Base-by-base conservation (phyloP, 2,888 invertebrate genomes). In the Euzophera pinguis region DNA sequence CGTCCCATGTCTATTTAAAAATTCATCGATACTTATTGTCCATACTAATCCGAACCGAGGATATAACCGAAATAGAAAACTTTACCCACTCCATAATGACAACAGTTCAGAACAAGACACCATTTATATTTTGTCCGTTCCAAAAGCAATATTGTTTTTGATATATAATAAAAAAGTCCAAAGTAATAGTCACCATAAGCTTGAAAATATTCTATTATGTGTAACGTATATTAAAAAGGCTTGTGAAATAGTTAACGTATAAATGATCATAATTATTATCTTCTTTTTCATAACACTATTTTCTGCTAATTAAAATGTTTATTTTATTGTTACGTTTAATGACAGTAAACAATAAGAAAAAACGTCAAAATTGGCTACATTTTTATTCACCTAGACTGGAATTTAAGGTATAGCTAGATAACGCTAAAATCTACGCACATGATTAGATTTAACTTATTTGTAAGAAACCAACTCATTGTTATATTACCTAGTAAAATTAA, bases 1-100 rank as follows among this genome's bases (percentile, higher is more conserved):
- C 87, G 88, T 88, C 87, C 88, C 81, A 73, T 74, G 79, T 78
- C 79, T 82, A 79, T 83, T 88, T 79, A 87, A 87, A 86, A 81
- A 87, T 85, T 86, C 81, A 89, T 84, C 73, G 72, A 71, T 82
- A 73, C 67, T 67, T 62, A 64, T 69, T 81, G 79, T 82, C 81
- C 81, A 77, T 71, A 72, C 73, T 67, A 70, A 73, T 76, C 74
- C 80, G 79, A 73, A 77, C 81, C 79, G 73, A 71, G 54, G 16
- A 39, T 32, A 55, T 64, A 60, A 69, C 73, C 62, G 53, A 72
- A 75, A 73, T 71, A 71, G 61, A 61, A 57, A 58, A 57, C 54
- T 57, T 53, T 67, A 53, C 34, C 56, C 50, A 57, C 60, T 60
- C 60, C 51, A 60, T 63, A 59, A 43, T 22, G 14, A 6, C 14